phyloP scores from a whole-genome alignment of 2,113 vertebrate genomes.

The Copsychus sechellarum region DNA sequence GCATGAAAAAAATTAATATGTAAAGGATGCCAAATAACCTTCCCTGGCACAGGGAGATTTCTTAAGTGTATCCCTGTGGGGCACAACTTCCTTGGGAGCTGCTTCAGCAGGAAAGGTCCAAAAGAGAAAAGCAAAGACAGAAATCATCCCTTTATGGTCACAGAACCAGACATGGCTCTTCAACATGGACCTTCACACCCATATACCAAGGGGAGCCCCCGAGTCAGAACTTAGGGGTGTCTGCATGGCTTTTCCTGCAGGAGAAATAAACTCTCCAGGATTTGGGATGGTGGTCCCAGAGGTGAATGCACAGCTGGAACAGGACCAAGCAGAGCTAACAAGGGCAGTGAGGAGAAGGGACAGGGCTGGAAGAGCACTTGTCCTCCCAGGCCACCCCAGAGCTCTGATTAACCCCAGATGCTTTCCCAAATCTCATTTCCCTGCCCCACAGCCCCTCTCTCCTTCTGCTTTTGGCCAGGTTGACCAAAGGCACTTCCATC shows the following conservation, averaged over 20 bases:
- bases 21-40: neutral
- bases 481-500: neutral
- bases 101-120: neutral
- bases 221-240: rapidly evolving
- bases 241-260: neutral
- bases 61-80: no score
- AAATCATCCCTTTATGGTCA: neutral
- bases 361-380: neutral
- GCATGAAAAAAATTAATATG: neutral
- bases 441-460: neutral
- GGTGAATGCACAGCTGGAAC: neutral
- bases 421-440: neutral
- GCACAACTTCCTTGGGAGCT: neutral
- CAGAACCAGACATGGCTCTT: neutral
- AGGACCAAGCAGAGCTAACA: neutral
- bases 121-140: neutral
- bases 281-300: neutral
- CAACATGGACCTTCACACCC: neutral
- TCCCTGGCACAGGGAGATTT: neutral
- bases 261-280: neutral
- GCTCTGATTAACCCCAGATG: neutral
- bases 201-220: rapidly evolving
- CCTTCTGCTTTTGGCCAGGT: neutral
- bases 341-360: neutral
- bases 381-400: neutral